Evolutionary conservation across 2,113 vertebrate species (phyloP).

Genomic region (Myrmophylax atrothorax): DNA sequence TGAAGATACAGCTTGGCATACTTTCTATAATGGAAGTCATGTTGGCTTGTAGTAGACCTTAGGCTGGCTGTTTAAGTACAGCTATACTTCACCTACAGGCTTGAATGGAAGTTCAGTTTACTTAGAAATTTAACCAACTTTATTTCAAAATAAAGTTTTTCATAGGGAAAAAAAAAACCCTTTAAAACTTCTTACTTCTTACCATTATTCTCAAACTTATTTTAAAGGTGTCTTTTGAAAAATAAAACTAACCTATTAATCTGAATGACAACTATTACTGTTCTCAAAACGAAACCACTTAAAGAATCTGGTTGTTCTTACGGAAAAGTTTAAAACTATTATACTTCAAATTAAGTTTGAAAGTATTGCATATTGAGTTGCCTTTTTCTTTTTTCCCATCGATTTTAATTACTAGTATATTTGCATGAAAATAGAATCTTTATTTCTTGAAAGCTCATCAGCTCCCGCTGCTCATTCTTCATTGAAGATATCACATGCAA

Average conservation of each 20-base stretch:
- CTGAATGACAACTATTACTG: constrained; percentile 43
- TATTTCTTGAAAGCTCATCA: constrained; percentile 69
- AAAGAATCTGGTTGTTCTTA: constrained; percentile 25
- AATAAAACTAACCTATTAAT: constrained; percentile 40
- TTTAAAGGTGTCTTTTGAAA: constrained; percentile 34
- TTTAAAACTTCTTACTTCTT: not conserved
- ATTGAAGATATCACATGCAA: constrained; percentile 54
- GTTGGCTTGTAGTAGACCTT: not conserved
- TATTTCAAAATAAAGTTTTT: not conserved
- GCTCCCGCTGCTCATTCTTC: constrained; percentile 55
- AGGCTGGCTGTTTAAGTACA: not conserved
- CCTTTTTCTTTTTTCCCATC: constrained; percentile 33
- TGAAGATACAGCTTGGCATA: not conserved
- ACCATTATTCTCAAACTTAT: not conserved
- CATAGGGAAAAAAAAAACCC: not conserved
- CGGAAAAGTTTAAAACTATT: constrained; percentile 52
- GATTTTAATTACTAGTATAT: constrained; percentile 67
- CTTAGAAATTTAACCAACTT: not conserved
- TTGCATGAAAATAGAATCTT: constrained; percentile 69
- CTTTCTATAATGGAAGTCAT: not conserved
- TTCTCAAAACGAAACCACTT: constrained; percentile 43
- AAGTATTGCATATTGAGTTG: constrained; percentile 44
- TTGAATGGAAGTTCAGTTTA: not conserved
- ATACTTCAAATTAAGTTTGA: constrained; percentile 49
- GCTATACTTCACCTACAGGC: not conserved